Evolutionary conservation across 2,797 vertebrate genomes (phyloP), one percentile per base, ranked within the genome.

Genomic region (Danio kyathit): DNA sequence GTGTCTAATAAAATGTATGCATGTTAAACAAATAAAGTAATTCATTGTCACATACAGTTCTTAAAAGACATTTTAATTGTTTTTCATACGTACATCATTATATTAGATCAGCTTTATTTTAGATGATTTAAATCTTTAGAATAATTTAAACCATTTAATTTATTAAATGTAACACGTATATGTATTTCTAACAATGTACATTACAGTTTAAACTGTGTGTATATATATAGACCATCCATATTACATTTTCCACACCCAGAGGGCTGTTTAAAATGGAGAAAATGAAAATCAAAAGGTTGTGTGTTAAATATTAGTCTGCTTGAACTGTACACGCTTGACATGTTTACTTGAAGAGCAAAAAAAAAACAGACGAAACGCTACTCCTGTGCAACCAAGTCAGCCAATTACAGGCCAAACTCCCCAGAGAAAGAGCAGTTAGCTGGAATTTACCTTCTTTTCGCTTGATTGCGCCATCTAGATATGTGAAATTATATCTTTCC

Each of bases 391-490:
- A 74, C 73, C 48, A 5, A 75, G 83, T 83, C 84, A 75, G 70
- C 71, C 84, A 88, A 87, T 88, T 89, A 86, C 76, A 59, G 79
- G 65, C 51, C 63, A 82, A 80, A 84, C 85, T 86, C 79, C 76
- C 67, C n/a, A 29, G 67, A 78, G 74, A 81, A 85, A 65, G 74
- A 76, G 81, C 84, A 81, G 82, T 87, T 86, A 84, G 77, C 79
- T 80, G 49, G 80, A 83, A 89, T 89, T 81, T 85, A 82, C 83
- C 81, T 85, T 71, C 82, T 88, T 87, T 85, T 86, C 81, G 76
- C 84, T 83, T 88, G 86, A 89, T 88, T 88, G 87, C 73, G 57
- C 83, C 66, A 48, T 76, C 82, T 80, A 87, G 86, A 84, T 89
- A 82, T 84, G 81, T 84, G 72, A 82, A 86, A 83, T 52, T 85